These are phyloP conservation scores for Petrolisthes cinctipes DNA, from an alignment of 2,888 invertebrate genomes.

Conservation along the genomic window DNA sequence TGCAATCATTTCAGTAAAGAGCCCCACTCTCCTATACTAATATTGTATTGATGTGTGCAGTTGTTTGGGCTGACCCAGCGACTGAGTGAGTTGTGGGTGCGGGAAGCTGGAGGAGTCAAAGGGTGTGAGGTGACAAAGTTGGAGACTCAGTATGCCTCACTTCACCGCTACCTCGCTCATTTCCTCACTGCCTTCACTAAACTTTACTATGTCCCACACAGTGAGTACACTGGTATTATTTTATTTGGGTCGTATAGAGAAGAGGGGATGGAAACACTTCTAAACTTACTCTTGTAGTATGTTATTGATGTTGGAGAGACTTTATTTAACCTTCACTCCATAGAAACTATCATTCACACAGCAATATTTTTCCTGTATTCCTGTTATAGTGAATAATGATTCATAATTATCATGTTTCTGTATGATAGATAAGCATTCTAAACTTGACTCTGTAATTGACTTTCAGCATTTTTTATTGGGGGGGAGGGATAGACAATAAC, in stretches of 20 bases:
- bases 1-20: too few relatives aligned
- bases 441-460: too few relatives aligned
- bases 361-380: neutral
- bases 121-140: constrained; percentile 31
- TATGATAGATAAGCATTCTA: too few relatives aligned
- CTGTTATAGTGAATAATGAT: too few relatives aligned
- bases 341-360: neutral
- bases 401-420: too few relatives aligned
- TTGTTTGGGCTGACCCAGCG: constrained; percentile 39
- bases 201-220: constrained; percentile 30
- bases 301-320: neutral
- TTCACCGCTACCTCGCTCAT: constrained; percentile 50
- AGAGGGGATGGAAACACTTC: too few relatives aligned
- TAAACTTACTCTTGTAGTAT: neutral
- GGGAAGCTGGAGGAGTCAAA: constrained; percentile 26
- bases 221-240: constrained; percentile 17
- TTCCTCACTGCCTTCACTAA: constrained; percentile 37
- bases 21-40: neutral
- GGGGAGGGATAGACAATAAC: too few relatives aligned
- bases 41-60: neutral
- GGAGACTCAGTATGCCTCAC: constrained; percentile 40
- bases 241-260: neutral
- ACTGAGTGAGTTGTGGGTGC: constrained; percentile 28
- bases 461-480: too few relatives aligned
- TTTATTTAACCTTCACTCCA: neutral